A percentile compares a stretch with the other conserved stretches of the same genome.
Conservation (phyloP, 2,113 vertebrate species). For the Odocoileus hemionus region DNA sequence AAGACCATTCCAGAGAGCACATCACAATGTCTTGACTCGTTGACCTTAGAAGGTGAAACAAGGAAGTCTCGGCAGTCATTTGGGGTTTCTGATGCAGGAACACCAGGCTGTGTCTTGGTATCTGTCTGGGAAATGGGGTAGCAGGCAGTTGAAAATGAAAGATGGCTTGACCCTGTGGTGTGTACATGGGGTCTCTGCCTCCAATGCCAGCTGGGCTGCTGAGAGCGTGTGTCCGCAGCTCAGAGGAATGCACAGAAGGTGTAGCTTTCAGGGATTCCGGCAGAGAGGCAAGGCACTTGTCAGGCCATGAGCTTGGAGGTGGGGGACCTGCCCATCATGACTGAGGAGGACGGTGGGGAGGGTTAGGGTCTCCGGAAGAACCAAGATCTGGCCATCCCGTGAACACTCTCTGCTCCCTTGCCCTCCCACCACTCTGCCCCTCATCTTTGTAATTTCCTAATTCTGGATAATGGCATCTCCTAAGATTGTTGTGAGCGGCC, state of each 20-base stretch:
- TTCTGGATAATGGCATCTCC: not conserved
- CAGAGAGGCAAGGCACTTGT: accelerated
- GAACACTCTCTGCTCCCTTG: accelerated
- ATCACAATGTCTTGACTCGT: accelerated
- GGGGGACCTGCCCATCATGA: accelerated
- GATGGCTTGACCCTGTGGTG: too few relatives aligned
- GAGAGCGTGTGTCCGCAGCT: accelerated
- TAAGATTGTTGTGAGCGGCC: not conserved
- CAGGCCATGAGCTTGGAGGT: accelerated
- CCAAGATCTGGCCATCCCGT: accelerated
- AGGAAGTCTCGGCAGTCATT: not conserved
- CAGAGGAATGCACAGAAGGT: accelerated
- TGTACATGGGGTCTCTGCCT: accelerated
- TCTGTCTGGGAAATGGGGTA: accelerated
- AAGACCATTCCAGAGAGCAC: not conserved
- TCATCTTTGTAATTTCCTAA: not conserved
- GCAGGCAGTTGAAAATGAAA: accelerated
- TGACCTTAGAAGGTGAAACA: accelerated
- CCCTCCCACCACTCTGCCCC: accelerated
- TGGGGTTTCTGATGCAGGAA: too few relatives aligned
- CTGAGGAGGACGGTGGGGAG: accelerated
- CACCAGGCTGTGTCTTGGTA: accelerated
- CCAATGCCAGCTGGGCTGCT: not conserved
- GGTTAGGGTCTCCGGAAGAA: not conserved
- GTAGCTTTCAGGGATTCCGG: accelerated